phyloP scores from a whole-genome alignment of 2,888 invertebrate genomes.

The Synergus umbraculus region DNA sequence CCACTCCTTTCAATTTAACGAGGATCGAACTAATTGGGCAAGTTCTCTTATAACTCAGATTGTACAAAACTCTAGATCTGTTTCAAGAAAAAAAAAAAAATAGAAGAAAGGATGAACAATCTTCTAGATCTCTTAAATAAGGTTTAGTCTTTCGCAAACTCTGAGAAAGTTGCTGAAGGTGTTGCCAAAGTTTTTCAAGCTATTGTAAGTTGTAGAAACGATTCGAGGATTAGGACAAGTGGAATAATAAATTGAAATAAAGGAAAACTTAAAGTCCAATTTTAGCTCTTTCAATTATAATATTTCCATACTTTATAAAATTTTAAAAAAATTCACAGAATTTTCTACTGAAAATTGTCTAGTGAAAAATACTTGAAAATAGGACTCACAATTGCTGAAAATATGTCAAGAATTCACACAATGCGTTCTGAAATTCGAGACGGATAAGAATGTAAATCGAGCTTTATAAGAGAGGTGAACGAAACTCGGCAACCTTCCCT shows the following conservation, averaged over 20 bases:
- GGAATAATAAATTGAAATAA: not conserved
- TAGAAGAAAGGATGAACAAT: not conserved
- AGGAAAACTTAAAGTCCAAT: not conserved
- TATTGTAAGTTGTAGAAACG: conserved; percentile 24
- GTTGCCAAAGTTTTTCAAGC: conserved; percentile 12
- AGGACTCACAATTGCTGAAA: not conserved
- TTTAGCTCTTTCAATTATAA: not conserved
- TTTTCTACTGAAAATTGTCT: not conserved
- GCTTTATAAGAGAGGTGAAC: conserved; percentile 9
- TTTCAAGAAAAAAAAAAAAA: conserved; percentile 21
- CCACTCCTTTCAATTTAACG: conserved; percentile 9
- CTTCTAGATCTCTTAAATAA: not conserved
- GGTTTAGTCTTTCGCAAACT: conserved; percentile 11
- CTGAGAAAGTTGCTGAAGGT: conserved; percentile 19
- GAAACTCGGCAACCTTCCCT: conserved; percentile 8
- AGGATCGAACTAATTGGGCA: conserved; percentile 21
- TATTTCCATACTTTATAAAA: not conserved
- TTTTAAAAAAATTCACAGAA: no score
- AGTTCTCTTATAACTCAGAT: conserved; percentile 11
- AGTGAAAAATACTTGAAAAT: conserved; percentile 9
- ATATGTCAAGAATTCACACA: conserved; percentile 7
- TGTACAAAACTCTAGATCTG: conserved; percentile 10
- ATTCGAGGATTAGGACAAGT: conserved; percentile 12
- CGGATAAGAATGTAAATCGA: conserved; percentile 33
- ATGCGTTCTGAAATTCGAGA: conserved; percentile 19